Evolutionary conservation across 2,797 vertebrate species (phyloP).

Genomic region (Harpagifer antarcticus): DNA sequence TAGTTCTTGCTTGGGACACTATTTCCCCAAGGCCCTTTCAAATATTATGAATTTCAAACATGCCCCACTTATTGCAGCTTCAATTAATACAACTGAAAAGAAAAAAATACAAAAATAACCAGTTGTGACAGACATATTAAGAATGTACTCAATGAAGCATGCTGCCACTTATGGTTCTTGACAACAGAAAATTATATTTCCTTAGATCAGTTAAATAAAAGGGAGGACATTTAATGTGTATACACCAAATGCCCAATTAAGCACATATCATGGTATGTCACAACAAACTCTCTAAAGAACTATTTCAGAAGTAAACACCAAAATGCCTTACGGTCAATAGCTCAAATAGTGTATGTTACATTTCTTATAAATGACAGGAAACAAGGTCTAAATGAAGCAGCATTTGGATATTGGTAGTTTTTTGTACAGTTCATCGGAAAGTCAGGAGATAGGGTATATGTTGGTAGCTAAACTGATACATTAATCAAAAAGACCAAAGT

Average conservation of each 20-base stretch:
- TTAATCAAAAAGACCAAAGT: too few species aligned
- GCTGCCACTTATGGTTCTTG: constrained; percentile 16
- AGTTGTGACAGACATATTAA: constrained; percentile 54
- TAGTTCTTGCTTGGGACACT: neutral
- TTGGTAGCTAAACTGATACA: too few species aligned
- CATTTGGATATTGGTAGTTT: too few species aligned
- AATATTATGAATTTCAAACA: constrained; percentile 37
- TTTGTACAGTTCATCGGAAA: too few species aligned
- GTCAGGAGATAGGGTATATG: too few species aligned
- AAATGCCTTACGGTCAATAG: neutral
- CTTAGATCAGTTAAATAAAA: constrained; percentile 3
- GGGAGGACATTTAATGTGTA: neutral
- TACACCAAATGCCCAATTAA: neutral
- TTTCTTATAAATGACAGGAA: neutral
- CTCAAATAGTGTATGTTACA: neutral
- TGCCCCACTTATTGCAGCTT: constrained; percentile 63
- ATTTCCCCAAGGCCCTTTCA: constrained; percentile 11
- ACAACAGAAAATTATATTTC: constrained; percentile 41
- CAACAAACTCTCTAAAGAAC: neutral
- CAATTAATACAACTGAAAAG: constrained; percentile 54
- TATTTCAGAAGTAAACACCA: neutral
- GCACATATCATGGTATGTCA: neutral
- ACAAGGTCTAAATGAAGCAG: too few species aligned
- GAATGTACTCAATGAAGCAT: constrained; percentile 32
- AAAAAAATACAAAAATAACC: constrained; percentile 20